Evolutionary conservation across 2,888 invertebrate genomes (phyloP).

Genomic region (Drosophila vallismaia): DNA sequence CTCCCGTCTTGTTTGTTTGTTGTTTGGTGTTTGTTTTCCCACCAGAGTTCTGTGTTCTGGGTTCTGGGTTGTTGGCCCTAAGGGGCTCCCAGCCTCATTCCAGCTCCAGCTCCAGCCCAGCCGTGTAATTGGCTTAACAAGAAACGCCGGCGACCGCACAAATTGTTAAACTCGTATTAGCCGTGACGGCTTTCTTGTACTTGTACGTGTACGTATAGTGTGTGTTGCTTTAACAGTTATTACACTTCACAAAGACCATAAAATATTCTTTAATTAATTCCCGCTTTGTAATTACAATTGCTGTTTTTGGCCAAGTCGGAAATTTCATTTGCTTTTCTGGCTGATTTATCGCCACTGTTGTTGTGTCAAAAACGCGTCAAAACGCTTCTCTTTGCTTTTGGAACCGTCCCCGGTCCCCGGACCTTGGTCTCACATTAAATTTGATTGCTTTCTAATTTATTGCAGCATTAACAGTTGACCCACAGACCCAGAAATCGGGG

Average conservation of each 20-base stretch:
- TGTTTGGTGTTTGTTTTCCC: constrained; percentile 55
- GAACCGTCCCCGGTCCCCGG: not conserved
- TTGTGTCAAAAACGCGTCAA: constrained; percentile 53
- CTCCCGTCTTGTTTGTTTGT: constrained; percentile 32
- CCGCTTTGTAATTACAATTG: constrained; percentile 61
- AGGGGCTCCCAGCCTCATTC: constrained; percentile 58
- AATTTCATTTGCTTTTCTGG: constrained; percentile 53
- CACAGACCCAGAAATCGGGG: constrained; percentile 14
- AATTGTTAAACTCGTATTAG: constrained; percentile 74
- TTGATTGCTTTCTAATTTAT: constrained; percentile 70
- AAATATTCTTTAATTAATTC: constrained; percentile 74
- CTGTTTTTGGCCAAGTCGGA: constrained; percentile 14
- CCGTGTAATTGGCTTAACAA: constrained; percentile 74
- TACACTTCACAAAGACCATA: constrained; percentile 53
- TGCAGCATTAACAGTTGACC: constrained; percentile 37
- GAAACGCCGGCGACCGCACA: constrained; percentile 65
- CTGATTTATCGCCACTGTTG: constrained; percentile 66
- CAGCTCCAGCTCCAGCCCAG: not conserved
- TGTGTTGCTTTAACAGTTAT: constrained; percentile 62
- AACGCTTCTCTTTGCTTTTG: constrained; percentile 19
- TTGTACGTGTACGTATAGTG: constrained; percentile 7
- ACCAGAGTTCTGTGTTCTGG: constrained; percentile 29
- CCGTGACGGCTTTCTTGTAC: constrained; percentile 19
- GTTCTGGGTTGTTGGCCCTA: constrained; percentile 43
- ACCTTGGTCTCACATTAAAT: constrained; percentile 32